phyloP scores from a whole-genome alignment of 1,140 invertebrate species.

The Cydia fagiglandana region DNA sequence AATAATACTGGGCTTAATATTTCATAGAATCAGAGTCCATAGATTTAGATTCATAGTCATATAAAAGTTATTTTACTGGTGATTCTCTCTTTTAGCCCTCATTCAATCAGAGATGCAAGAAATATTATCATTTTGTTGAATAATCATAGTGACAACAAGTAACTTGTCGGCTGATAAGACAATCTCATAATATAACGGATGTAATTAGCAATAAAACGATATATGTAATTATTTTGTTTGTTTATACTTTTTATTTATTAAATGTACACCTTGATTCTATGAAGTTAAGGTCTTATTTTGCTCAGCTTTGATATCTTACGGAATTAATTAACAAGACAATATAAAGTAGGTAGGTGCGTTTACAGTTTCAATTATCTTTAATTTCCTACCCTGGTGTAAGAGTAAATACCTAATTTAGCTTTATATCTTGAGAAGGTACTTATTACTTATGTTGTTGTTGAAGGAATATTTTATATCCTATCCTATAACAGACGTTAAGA shows the following conservation, averaged over 20 bases:
- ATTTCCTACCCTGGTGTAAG: background rate
- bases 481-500: too few relatives aligned
- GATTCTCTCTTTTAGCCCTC: too few relatives aligned
- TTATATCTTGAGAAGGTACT: too few relatives aligned
- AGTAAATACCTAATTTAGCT: background rate
- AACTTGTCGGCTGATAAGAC: background rate
- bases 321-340: background rate
- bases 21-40: too few relatives aligned
- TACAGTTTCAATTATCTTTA: background rate
- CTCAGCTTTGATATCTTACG: background rate
- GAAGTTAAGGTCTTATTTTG: background rate
- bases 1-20: too few relatives aligned
- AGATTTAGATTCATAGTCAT: too few relatives aligned
- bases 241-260: background rate
- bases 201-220: background rate
- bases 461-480: background rate
- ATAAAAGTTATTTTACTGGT: too few relatives aligned
- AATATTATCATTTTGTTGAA: background rate
- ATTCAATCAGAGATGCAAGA: background rate
- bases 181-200: background rate
- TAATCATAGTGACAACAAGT: background rate
- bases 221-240: background rate
- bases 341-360: background rate
- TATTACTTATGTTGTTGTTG: too few relatives aligned
- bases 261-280: background rate